A percentile compares a stretch with the other conserved stretches of the same genome.
phyloP scores from a whole-genome alignment of 2,888 invertebrate species.

The Agrotis segetum region DNA sequence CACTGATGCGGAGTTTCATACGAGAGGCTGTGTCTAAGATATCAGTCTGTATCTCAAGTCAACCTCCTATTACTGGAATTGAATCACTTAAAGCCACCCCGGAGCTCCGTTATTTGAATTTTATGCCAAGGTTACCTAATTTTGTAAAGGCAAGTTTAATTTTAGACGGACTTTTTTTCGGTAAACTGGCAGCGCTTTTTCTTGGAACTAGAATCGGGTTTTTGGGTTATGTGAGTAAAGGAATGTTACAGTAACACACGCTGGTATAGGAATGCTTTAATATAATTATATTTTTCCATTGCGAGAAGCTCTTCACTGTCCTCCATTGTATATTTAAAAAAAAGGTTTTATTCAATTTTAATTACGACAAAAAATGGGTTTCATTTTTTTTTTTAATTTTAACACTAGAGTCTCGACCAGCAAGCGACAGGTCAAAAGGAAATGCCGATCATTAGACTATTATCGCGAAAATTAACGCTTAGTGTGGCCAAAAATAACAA shows the following conservation, averaged over 20 bases:
- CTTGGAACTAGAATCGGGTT: slow-evolving; percentile 20
- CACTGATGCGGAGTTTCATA: slow-evolving; percentile 21
- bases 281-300: background rate
- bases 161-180: slow-evolving; percentile 53
- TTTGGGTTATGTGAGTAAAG: slow-evolving; percentile 7
- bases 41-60: slow-evolving; percentile 61
- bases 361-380: too few species aligned
- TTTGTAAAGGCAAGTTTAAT: slow-evolving; percentile 57
- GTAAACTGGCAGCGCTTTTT: slow-evolving; percentile 41
- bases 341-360: too few species aligned
- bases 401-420: too few species aligned
- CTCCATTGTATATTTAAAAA: too few species aligned
- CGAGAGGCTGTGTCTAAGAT: slow-evolving; percentile 21
- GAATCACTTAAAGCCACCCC: slow-evolving; percentile 67
- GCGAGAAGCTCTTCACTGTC: background rate
- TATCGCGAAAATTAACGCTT: too few species aligned
- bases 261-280: background rate
- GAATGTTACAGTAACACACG: background rate
- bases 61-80: slow-evolving; percentile 70
- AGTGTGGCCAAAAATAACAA: too few species aligned
- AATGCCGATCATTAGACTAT: too few species aligned
- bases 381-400: too few species aligned
- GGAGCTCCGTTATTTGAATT: slow-evolving; percentile 65
- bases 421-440: too few species aligned
- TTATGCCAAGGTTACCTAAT: slow-evolving; percentile 59